phyloP scores from a whole-genome alignment of 2,888 invertebrate species.

The Synanthedon tipuliformis region DNA sequence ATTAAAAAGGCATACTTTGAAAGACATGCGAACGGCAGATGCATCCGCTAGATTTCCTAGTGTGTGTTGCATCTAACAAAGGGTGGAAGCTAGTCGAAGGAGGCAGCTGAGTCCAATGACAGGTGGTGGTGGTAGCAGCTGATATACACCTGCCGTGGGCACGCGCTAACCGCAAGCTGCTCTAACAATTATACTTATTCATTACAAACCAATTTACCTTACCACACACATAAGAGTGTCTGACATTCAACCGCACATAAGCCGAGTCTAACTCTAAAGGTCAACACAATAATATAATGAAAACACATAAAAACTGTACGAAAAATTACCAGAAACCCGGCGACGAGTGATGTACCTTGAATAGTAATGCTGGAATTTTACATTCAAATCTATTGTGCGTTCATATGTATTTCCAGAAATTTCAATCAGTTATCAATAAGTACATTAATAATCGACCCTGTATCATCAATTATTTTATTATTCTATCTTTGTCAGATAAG shows the following conservation, averaged over 20 bases:
- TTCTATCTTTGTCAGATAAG: no score
- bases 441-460: background rate
- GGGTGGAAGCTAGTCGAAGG: slow-evolving; percentile 18
- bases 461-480: no score
- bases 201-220: slow-evolving; percentile 30
- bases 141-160: slow-evolving; percentile 55
- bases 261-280: slow-evolving; percentile 35
- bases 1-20: background rate
- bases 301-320: slow-evolving; percentile 9
- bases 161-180: slow-evolving; percentile 60
- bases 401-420: background rate
- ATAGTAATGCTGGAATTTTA: slow-evolving; percentile 14
- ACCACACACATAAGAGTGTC: slow-evolving; percentile 29
- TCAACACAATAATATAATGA: slow-evolving; percentile 16
- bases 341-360: slow-evolving; percentile 14
- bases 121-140: slow-evolving; percentile 67
- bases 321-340: background rate
- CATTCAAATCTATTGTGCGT: background rate
- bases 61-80: background rate
- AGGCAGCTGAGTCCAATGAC: slow-evolving; percentile 57
- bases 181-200: slow-evolving; percentile 23
- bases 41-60: slow-evolving; percentile 3
- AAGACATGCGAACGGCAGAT: slow-evolving; percentile 5
- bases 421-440: background rate
- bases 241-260: slow-evolving; percentile 26